Evolutionary conservation across 2,888 invertebrate species (phyloP), one percentile per base, ranked within the genome.

Genomic region (Hymenopus coronatus): DNA sequence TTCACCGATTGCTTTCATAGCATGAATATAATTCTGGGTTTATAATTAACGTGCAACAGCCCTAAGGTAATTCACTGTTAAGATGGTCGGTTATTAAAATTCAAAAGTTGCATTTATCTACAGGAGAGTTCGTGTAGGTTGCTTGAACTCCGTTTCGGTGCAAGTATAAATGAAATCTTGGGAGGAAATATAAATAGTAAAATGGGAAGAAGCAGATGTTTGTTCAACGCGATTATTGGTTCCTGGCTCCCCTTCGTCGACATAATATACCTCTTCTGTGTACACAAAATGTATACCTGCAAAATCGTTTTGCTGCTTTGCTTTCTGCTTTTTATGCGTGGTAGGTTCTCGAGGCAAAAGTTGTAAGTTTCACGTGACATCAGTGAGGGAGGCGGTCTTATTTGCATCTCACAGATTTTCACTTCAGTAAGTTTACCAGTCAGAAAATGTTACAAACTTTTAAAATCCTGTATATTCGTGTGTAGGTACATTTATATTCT

Each of bases 141-240:
- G 40, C 40, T 40, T 40, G 40, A 20, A 70, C 4, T 70, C 54
- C 25, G 20, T 70, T 20, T 70, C 54, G 20, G 25, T 20, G 14
- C 54, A 70, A 70, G 54, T 70, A 70, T 70, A 70, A 70, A 70
- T 70, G 54, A 70, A 70, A 70, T 6, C 54, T 70, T 70, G 54
- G 20, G 3, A 20, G 54, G 54, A 70, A 70, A 70, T 70, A 70
- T 70, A 70, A 70, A 70, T 70, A 70, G 54, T 70, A 70, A 70
- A 70, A 70, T 70, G 54, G 27, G 85, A 40, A 70, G 28, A 27
- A 40, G 28, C 70, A 81, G 70, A 28, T 86, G 86, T 86, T 86
- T 86, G 86, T 86, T 70, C 81, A 86, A 28, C 28, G 28, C 28
- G 86, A 86, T 86, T 86, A 81, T 86, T 86, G 81, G 86, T 70